Base-by-base conservation (phyloP, 2,797 vertebrate species). In the Neopelma chrysocephalum region DNA sequence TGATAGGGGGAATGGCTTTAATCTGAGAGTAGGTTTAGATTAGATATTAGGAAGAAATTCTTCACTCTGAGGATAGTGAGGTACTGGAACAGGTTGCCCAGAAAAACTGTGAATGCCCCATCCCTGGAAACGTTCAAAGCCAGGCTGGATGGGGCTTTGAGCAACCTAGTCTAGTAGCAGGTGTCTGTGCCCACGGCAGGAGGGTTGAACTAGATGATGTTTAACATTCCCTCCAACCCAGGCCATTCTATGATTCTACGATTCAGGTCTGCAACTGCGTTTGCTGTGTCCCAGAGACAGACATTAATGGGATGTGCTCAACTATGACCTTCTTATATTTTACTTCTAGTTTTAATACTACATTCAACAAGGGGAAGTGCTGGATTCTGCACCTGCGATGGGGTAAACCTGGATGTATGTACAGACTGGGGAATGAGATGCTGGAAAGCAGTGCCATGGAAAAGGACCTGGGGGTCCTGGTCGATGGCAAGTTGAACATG, bases 231-330 rank as follows among this genome's bases (percentile, higher is more conserved):
- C 77, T 57, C 76, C 32, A 64, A 25, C 8, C 1, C 9, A 48
- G 34, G 18, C 15, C 47, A n/a, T n/a, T 51, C 16, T 29, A 5
- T 27, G 21, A 31, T 34, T 70, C 25, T 8, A 1, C 73, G 29
- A 34, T 34, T 70, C 17, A 26, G 14, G 12, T 45, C 15, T 47
- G 9, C 40, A 27, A 60, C 62, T 57, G n/a, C 0, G 0, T 34
- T 61, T 12, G 3, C 36, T 51, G 22, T 57, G 48, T 78, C 40
- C 36, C 61, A 83, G 25, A 15, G 13, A 34, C 15, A 84, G 38
- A 87, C 6, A 6, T 65, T 38, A 45, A 47, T 43, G 50, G 22
- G 21, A 54, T 62, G 7, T 34, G 15, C 15, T 66, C 34, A 57
- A 21, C 26, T 78, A 42, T 12, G 22, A 12, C 26, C 31, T 38